Evolutionary conservation across 2,113 vertebrate species (phyloP), one percentile per base, ranked within the genome.

Genomic region (Xenus cinereus): DNA sequence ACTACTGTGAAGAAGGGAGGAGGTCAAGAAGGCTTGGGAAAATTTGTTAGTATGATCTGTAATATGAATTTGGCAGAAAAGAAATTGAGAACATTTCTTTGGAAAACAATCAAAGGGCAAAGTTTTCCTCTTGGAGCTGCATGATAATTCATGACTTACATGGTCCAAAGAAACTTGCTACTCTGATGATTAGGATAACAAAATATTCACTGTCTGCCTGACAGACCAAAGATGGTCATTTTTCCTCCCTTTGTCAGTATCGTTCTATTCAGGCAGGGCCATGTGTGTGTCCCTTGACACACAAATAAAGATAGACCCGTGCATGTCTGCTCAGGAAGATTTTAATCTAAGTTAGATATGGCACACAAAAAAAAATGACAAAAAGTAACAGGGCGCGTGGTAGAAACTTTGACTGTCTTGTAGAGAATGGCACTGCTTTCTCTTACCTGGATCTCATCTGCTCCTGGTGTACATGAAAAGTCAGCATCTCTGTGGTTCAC

Each of bases 11-110:
- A 75, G 76, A 62, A 85, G 48, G 54, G 46, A 93, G 59, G 54
- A 96, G 97, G 96, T 97, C 97, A 97, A 93, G 66, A 94, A 96
- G 67, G 93, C 95, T 96, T 96, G 96, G 94, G 92, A 97, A 97
- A 97, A 92, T 89, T 96, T 95, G 87, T 90, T 89, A 91, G 72
- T 20, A 89, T 85, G 87, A 94, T 96, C 94, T 85, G 75, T 50
- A 97, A 87, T 76, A 79, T 23, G 75, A 86, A 89, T 96, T 95
- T 97, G 95, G 96, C 93, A 97, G 93, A 93, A 89, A 90, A 92
- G 67, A 83, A 97, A 97, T 87, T 56, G 89, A 95, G 94, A 96
- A 95, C 89, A 94, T 97, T 95, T 97, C 46, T 93, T 94, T 97
- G 96, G 95, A 97, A 97, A 91, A 90, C 92, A 97, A 97, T 96